Evolutionary conservation across 1,140 invertebrate species (phyloP), one percentile per base, ranked within the genome.

Genomic region (Formica selysi): DNA sequence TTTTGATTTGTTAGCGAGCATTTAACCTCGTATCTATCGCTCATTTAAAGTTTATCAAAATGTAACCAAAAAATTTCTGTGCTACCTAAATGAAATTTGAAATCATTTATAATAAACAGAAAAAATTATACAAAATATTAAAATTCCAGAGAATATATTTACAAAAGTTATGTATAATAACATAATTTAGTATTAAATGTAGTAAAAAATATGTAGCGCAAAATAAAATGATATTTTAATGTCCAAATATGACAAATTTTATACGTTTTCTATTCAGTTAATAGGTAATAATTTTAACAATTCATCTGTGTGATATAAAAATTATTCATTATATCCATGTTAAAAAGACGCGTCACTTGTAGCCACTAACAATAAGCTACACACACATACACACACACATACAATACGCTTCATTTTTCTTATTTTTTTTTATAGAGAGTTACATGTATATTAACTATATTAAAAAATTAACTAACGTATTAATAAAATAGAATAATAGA

Each of bases 221-320:
- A 54, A 73, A 73, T 32, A 54, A 54, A 54, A 54, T 16, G 10
- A 8, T 51, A 32, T 54, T 73, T 73, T 36, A 36, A 54, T 36
- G 70, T 36, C 2, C 0, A 38, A 36, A 38, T 57, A 57, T 38
- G 13, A 57, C 10, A 32, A 32, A 4, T 26, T 1, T 44, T 26
- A 44, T 44, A 67, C 3, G 22, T 44, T 41, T 68, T 36, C 10
- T 19, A 74, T 54, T 36, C 13, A 74, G 19, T 29, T 57, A 36
- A 74, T 54, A 54, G 10, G 1, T 13, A 74, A 57, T 57, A 74
- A 74, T 57, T 74, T 57, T 22, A 29, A 29, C 3, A 62, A 32
- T 32, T 32, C 13, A 36, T 51, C 16, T 19, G 44, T 41, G 7
- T 0, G 13, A 68, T 44, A 29, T 16, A 8, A 48, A 1, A 48